These are phyloP conservation scores for Thalassophryne amazonica DNA, from an alignment of 2,797 vertebrate genomes.

Conservation along the genomic window DNA sequence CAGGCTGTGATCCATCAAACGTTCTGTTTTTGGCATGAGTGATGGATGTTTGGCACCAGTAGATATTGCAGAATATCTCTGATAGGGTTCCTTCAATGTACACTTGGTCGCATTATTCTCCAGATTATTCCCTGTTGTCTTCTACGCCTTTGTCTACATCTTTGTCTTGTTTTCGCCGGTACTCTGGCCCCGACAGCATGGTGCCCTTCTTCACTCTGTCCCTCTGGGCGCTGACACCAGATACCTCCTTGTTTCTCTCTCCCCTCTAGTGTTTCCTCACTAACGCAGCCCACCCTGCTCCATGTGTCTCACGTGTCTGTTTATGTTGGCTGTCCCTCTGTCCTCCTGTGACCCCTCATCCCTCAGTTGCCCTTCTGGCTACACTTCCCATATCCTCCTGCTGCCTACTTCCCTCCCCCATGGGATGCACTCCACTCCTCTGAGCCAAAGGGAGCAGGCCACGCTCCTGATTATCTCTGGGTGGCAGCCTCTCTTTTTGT, in stretches of 20 bases:
- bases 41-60: no score
- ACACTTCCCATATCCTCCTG: conserved; percentile 31
- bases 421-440: background rate
- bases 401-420: conserved; percentile 21
- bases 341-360: conserved; percentile 55
- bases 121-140: conserved; percentile 31
- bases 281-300: conserved; percentile 19
- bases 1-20: conserved; percentile 16
- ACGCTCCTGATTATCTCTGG: conserved; percentile 67
- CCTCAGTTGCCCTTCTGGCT: conserved; percentile 45
- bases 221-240: conserved; percentile 53
- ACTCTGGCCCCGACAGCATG: conserved; percentile 26
- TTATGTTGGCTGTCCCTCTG: conserved; percentile 11
- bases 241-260: conserved; percentile 49
- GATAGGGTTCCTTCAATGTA: no score
- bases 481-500: conserved; percentile 72
- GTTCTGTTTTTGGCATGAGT: conserved; percentile 9
- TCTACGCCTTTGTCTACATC: conserved; percentile 20
- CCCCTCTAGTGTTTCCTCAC: conserved; percentile 4
- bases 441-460: conserved; percentile 47
- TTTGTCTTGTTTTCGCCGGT: conserved; percentile 21
- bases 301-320: conserved; percentile 12
- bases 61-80: no score
- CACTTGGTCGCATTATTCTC: background rate
- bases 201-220: conserved; percentile 42